phyloP scores from a whole-genome alignment of 2,113 vertebrate genomes.

The Harpagus bidentatus region DNA sequence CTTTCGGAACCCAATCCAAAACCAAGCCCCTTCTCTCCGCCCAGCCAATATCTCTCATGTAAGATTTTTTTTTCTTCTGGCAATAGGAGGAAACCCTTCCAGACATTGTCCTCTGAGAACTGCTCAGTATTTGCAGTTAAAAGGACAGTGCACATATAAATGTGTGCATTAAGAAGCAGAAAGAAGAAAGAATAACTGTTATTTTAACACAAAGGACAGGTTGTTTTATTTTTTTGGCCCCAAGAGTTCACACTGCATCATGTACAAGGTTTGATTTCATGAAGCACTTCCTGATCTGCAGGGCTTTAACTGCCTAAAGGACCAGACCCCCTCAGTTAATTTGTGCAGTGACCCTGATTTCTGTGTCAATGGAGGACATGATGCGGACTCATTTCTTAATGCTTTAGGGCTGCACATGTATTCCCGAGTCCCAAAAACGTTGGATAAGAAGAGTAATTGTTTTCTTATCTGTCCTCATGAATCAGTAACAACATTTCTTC shows the following conservation, averaged over 20 bases:
- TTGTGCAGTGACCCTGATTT: not conserved
- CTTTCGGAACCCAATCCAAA: not conserved
- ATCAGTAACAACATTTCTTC: not conserved
- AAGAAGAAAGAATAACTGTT: not conserved
- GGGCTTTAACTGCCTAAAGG: not conserved
- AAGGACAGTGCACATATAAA: not conserved
- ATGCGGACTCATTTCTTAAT: not conserved
- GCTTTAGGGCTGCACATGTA: not conserved
- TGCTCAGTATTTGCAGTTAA: not conserved
- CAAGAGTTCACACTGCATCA: not conserved
- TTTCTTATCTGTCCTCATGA: not conserved
- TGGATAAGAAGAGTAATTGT: not conserved
- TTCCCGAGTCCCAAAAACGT: not conserved
- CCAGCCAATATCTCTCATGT: not conserved
- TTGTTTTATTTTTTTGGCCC: not conserved
- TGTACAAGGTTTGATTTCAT: not conserved
- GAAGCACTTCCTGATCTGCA: not conserved
- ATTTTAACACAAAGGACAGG: not conserved
- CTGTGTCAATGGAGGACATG: not conserved
- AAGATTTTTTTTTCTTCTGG: constrained; percentile 56
- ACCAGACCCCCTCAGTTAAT: not conserved
- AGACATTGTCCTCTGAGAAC: constrained; percentile 26
- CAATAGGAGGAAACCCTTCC: not conserved
- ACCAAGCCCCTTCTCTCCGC: not conserved
- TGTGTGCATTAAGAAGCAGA: not conserved